Conservation (phyloP, 2,113 vertebrate genomes). For the Protomyctophum bolini region DNA sequence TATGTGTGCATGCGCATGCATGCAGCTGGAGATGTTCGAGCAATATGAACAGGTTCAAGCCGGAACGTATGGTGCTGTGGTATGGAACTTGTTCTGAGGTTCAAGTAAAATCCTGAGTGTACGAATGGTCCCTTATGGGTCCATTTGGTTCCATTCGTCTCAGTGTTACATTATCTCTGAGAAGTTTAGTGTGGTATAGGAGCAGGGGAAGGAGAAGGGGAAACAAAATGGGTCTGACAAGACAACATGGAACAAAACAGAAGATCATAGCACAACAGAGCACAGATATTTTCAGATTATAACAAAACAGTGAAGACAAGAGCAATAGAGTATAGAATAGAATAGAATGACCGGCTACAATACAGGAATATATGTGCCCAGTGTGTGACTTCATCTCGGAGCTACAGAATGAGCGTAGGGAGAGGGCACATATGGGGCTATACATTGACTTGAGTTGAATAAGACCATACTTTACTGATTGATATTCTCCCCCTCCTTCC, state of each 20-base stretch:
- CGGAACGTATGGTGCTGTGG: constrained; percentile 31
- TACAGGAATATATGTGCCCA: no score
- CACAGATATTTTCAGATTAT: neutral
- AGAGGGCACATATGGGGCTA: no score
- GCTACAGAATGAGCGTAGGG: no score
- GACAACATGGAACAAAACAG: no score
- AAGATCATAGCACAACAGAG: no score
- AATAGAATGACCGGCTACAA: no score
- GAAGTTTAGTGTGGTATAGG: neutral
- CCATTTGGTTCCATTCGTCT: no score
- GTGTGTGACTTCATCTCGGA: no score
- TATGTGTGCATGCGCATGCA: constrained; percentile 30
- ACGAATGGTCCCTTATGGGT: no score
- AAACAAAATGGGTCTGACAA: no score
- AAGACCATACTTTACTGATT: constrained; percentile 32
- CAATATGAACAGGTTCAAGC: constrained; percentile 55
- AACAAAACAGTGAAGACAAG: neutral
- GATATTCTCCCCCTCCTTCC: neutral
- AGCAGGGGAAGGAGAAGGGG: neutral
- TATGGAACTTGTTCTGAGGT: constrained; percentile 9
- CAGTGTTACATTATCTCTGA: no score
- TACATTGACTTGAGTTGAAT: constrained; percentile 49
- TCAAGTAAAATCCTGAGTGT: neutral
- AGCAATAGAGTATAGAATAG: no score
- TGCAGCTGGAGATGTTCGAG: constrained; percentile 46